phyloP scores from a whole-genome alignment of 1,140 invertebrate genomes.

The Trigoniulus corallinus region DNA sequence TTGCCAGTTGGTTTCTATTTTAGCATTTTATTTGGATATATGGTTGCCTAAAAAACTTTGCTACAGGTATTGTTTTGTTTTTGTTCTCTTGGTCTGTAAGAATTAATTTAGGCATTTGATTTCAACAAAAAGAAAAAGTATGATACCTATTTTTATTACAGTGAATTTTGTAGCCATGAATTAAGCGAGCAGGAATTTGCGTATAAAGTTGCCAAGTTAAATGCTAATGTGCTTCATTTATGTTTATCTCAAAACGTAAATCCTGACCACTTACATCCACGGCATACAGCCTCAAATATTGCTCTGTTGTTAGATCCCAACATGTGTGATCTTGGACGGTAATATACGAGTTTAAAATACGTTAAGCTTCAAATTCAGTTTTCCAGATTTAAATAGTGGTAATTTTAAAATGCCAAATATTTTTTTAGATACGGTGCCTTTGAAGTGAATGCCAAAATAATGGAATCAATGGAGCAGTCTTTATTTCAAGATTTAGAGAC shows the following conservation, averaged over 20 bases:
- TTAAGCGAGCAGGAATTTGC: constrained; percentile 51
- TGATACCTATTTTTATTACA: constrained; percentile 25
- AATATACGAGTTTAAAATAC: too few species aligned
- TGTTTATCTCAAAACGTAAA: constrained; percentile 61
- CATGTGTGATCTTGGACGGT: constrained; percentile 50
- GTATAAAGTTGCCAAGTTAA: constrained; percentile 53
- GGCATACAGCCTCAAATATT: constrained; percentile 54
- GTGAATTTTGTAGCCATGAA: constrained; percentile 54
- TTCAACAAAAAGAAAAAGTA: not conserved
- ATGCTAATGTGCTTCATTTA: constrained; percentile 62
- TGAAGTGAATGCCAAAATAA: constrained; percentile 31
- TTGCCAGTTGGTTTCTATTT: constrained; percentile 58
- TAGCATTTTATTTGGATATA: constrained; percentile 59
- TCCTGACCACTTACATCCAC: constrained; percentile 40
- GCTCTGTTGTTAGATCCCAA: constrained; percentile 46
- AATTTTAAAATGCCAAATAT: constrained; percentile 11
- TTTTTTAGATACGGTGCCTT: constrained; percentile 35
- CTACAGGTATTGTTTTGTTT: constrained; percentile 39
- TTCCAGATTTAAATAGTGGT: too few species aligned
- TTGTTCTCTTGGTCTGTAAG: not conserved
- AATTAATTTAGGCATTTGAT: not conserved
- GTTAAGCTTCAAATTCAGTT: too few species aligned
- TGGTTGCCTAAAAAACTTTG: constrained; percentile 52
- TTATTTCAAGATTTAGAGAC: constrained; percentile 7
- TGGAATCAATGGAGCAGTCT: constrained; percentile 35